A percentile compares a stretch with the other conserved stretches of the same genome.
Conservation (phyloP, 2,113 vertebrate species). For the Monarcha castaneiventris region DNA sequence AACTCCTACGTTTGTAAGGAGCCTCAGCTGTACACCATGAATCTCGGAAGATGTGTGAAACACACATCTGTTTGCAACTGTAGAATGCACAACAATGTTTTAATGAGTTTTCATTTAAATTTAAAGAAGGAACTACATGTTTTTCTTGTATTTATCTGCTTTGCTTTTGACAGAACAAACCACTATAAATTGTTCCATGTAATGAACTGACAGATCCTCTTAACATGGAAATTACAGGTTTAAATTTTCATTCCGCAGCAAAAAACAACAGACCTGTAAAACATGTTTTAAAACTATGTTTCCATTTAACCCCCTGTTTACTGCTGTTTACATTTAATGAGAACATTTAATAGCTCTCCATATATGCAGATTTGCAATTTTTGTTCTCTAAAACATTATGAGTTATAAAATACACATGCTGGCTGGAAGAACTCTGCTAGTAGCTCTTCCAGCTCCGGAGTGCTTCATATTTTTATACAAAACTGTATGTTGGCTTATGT, state of each 20-base stretch:
- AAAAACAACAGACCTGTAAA: neutral
- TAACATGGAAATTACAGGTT: neutral
- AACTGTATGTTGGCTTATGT: neutral
- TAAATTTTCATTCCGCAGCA: neutral
- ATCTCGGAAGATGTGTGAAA: neutral
- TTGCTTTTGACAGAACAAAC: neutral
- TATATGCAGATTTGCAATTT: neutral
- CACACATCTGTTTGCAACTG: neutral
- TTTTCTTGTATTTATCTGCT: neutral
- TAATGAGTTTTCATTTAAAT: neutral
- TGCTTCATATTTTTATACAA: neutral
- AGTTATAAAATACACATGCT: neutral
- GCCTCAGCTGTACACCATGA: neutral
- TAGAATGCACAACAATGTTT: neutral
- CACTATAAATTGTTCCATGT: neutral
- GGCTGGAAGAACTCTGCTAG: neutral
- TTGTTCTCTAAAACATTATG: neutral
- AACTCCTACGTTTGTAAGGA: fast-evolving
- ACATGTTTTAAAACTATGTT: neutral
- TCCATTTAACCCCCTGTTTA: neutral
- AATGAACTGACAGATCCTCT: neutral
- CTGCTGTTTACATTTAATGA: neutral
- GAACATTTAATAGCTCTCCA: neutral
- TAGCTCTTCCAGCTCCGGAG: neutral
- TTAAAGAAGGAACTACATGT: neutral